phyloP scores from a whole-genome alignment of 2,113 vertebrate species.

The Columba janthina region DNA sequence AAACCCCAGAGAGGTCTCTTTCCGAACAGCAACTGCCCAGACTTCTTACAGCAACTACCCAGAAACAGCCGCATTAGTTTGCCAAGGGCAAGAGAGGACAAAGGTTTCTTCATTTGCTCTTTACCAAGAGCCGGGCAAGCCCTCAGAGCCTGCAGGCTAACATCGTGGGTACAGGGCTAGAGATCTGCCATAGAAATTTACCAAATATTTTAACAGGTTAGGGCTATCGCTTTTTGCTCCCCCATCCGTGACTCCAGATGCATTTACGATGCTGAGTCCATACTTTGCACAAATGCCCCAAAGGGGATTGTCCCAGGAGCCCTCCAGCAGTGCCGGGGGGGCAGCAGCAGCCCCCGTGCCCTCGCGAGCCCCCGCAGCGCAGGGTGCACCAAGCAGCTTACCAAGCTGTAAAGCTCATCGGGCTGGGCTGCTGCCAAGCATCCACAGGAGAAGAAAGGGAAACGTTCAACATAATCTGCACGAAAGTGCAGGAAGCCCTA shows the following conservation, averaged over 20 bases:
- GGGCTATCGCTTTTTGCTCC: not conserved
- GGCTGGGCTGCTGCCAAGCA: slow-evolving; percentile 34
- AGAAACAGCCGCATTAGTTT: not conserved
- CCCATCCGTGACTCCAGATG: not conserved
- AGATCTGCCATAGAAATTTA: not conserved
- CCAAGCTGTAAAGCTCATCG: not conserved
- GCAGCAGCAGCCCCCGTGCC: not conserved
- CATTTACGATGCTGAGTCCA: accelerated
- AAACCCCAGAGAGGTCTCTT: not conserved
- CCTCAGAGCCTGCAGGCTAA: not conserved
- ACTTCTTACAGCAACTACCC: not conserved
- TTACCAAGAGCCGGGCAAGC: not conserved
- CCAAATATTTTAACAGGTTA: not conserved
- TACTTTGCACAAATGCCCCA: not conserved
- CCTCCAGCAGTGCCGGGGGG: accelerated
- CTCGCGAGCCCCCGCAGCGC: not conserved
- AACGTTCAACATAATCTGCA: slow-evolving; percentile 40
- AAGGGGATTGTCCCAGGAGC: not conserved
- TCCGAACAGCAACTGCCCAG: not conserved
- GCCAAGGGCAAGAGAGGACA: not conserved
- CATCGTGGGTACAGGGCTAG: not conserved
- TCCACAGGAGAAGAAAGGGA: slow-evolving; percentile 44
- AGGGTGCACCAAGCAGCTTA: not conserved
- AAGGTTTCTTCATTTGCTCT: not conserved
- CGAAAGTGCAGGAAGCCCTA: slow-evolving; percentile 26